Conservation (phyloP, 1,140 invertebrate species). For the Andricus grossulariae region DNA sequence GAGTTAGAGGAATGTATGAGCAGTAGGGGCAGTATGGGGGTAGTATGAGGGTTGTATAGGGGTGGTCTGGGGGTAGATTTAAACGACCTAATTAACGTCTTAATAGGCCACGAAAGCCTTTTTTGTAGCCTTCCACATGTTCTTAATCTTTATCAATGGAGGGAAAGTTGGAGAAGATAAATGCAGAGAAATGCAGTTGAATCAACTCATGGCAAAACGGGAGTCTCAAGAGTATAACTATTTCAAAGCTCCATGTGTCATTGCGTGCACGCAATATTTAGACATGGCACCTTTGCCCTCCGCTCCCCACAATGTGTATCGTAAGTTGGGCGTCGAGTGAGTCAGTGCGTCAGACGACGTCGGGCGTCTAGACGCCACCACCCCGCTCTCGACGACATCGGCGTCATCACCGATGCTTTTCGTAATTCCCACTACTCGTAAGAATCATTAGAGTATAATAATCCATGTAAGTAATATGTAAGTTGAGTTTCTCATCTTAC, state of each 20-base stretch:
- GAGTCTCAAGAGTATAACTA: constrained; percentile 53
- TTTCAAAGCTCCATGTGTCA: constrained; percentile 64
- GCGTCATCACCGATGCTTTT: constrained; percentile 10
- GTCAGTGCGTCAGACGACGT: constrained; percentile 65
- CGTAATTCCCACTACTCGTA: not conserved
- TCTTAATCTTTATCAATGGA: not conserved
- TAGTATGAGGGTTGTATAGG: too few relatives aligned
- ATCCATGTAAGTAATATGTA: not conserved
- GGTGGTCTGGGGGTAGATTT: too few relatives aligned
- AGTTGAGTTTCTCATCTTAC: not conserved
- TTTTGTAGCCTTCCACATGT: too few relatives aligned
- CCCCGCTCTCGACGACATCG: constrained; percentile 52
- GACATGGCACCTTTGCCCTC: constrained; percentile 42
- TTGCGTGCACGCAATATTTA: constrained; percentile 71
- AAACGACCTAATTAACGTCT: too few relatives aligned
- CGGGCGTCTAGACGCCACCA: constrained; percentile 66
- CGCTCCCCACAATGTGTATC: constrained; percentile 42
- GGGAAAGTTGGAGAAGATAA: not conserved
- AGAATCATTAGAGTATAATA: constrained; percentile 9
- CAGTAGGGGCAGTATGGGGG: too few relatives aligned
- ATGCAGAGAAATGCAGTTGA: constrained; percentile 15
- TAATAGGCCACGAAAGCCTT: too few relatives aligned
- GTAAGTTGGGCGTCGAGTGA: constrained; percentile 58
- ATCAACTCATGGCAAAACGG: constrained; percentile 1
- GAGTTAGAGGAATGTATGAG: too few relatives aligned